A percentile compares a stretch with the other conserved stretches of the same genome.
Conservation (phyloP, 2,113 vertebrate species). For the Atrichornis clamosus region DNA sequence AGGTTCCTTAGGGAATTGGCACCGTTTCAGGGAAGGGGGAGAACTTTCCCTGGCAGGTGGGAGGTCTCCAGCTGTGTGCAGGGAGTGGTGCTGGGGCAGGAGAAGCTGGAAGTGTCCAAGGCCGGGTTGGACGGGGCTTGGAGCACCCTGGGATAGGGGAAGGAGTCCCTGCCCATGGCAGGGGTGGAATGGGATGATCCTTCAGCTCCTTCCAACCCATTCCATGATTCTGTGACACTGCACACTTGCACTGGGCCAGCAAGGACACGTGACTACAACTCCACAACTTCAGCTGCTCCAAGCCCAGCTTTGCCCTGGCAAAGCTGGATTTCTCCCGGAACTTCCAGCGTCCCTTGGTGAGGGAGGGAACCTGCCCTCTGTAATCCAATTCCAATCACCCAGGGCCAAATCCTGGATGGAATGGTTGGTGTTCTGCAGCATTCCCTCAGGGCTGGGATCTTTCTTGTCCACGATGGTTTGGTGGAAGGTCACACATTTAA, state of each 20-base stretch:
- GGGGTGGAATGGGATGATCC: neutral
- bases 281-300: neutral
- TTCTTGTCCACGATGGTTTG: neutral
- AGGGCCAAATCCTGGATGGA: neutral
- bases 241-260: neutral
- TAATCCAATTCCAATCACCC: neutral
- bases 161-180: neutral
- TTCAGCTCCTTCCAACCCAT: neutral
- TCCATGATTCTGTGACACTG: neutral
- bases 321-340: neutral
- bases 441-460: neutral
- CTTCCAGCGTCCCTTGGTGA: neutral
- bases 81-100: neutral
- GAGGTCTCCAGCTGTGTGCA: neutral
- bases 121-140: neutral
- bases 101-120: neutral
- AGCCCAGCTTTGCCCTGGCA: neutral
- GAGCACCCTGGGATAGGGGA: neutral
- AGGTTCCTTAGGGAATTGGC: neutral
- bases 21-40: neutral
- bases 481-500: neutral
- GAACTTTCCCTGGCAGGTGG: neutral
- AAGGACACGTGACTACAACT: neutral
- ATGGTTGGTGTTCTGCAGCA: neutral
- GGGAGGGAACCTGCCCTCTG: neutral